Conservation (phyloP, 2,797 vertebrate genomes). For the Xenopus petersii region DNA sequence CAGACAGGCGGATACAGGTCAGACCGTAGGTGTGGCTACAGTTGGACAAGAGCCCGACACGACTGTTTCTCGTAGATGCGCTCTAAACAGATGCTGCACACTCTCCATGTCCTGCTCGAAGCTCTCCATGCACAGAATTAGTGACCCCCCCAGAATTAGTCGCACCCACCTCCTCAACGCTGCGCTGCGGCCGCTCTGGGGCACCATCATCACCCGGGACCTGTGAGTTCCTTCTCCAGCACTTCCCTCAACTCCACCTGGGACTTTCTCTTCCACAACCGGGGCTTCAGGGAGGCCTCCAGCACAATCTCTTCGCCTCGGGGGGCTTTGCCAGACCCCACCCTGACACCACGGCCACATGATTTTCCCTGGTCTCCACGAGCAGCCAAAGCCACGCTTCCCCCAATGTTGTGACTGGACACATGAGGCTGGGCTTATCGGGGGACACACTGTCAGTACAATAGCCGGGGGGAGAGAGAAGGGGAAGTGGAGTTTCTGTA, state of each 20-base stretch:
- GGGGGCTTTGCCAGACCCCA: slow-evolving; percentile 90
- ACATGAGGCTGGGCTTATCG: slow-evolving; percentile 97
- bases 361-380: slow-evolving; percentile 95
- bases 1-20: too few species aligned
- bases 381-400: slow-evolving; percentile 92
- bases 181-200: slow-evolving; percentile 81
- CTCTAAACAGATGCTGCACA: too few species aligned
- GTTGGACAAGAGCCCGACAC: too few species aligned
- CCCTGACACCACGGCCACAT: slow-evolving; percentile 66
- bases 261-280: slow-evolving; percentile 98
- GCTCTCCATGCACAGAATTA: too few species aligned
- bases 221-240: slow-evolving; percentile 96
- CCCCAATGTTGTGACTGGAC: slow-evolving; percentile 94
- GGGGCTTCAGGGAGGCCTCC: slow-evolving; percentile 93
- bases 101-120: too few species aligned
- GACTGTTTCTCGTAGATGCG: too few species aligned
- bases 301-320: slow-evolving; percentile 84
- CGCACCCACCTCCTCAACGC: slow-evolving; percentile 68
- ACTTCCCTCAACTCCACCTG: slow-evolving; percentile 97
- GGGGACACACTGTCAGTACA: slow-evolving; percentile 71
- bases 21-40: too few species aligned
- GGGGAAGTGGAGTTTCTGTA: too few species aligned
- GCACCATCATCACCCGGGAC: slow-evolving; percentile 88
- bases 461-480: too few species aligned
- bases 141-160: too few species aligned